phyloP scores from a whole-genome alignment of 2,797 vertebrate species.

The Sebastes vulpes region DNA sequence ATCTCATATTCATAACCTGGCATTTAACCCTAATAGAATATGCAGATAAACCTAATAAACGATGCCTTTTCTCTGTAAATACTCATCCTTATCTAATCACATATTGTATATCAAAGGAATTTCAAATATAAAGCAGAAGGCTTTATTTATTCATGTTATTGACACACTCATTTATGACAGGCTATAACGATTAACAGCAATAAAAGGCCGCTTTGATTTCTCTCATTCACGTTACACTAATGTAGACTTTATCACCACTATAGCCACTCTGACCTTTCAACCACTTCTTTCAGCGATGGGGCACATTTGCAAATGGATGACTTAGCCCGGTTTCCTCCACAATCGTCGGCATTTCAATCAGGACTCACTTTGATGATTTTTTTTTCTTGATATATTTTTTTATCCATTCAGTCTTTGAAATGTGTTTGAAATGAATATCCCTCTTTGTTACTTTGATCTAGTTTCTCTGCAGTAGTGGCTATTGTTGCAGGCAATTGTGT shows the following conservation, averaged over 20 bases:
- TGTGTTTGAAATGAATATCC: slow-evolving; percentile 53
- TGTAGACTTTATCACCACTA: not conserved
- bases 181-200: not conserved
- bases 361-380: slow-evolving; percentile 27
- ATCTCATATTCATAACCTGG: not conserved
- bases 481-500: slow-evolving; percentile 48
- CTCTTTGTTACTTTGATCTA: slow-evolving; percentile 52
- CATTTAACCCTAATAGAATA: not conserved
- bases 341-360: slow-evolving; percentile 31
- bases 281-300: not conserved
- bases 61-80: not conserved
- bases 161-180: not conserved
- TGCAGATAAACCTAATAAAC: not conserved
- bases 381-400: slow-evolving; percentile 10
- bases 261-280: slow-evolving; percentile 25
- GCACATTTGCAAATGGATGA: slow-evolving; percentile 38
- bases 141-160: not conserved
- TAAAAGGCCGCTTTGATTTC: not conserved
- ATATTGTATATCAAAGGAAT: not conserved
- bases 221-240: not conserved
- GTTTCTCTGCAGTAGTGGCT: slow-evolving; percentile 26
- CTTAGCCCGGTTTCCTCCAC: slow-evolving; percentile 11
- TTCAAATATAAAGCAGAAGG: not conserved
- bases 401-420: slow-evolving; percentile 33
- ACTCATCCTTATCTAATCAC: not conserved